Base-by-base conservation (phyloP, 92 coral and sea anemone species). In the Bergia sp. region DNA sequence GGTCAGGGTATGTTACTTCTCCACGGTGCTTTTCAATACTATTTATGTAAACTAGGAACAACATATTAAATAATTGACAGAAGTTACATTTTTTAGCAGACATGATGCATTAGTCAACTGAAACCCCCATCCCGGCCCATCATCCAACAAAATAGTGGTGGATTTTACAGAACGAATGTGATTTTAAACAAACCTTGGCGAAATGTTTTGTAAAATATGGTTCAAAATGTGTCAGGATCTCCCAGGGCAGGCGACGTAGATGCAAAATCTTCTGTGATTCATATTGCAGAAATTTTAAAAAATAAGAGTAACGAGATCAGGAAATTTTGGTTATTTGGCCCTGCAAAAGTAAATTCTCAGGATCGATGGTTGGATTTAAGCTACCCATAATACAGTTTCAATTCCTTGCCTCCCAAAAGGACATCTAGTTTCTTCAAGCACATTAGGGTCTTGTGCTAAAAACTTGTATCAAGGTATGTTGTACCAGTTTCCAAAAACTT, bases 261-360 rank as follows among this genome's bases (percentile, higher is more conserved):
- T 64, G 7, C 71, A 64, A 64, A 64, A 64, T 64, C 71, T 8
- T 64, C 71, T 64, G 71, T 64, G 71, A 64, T 64, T 64, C 0
- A 21, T 64, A 64, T 64, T 64, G 71, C 71, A 64, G 71, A 64
- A 64, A 64, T 64, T 64, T 64, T 64, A 64, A 64, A 64, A 64
- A 64, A 1, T 64, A 64, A 64, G 71, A 64, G 71, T 64, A 64
- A 64, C 71, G 7, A 64, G 71, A 64, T 64, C 71, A 64, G 71
- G 71, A 64, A 64, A 64, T 1, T 18, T 64, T 64, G 71, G 71
- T 64, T 64, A 5, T 64, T 64, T 64, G 71, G 71, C 7, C 23
- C 29, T 64, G 1, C 71, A 7, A 64, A 64, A 64, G 7, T 7
- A 0, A 7, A 16, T 16, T 64, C 0, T 64, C 71, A 64, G 71